These are phyloP conservation scores for Elymnias hypermnestra DNA, from an alignment of 1,140 invertebrate genomes.

Conservation along the genomic window DNA sequence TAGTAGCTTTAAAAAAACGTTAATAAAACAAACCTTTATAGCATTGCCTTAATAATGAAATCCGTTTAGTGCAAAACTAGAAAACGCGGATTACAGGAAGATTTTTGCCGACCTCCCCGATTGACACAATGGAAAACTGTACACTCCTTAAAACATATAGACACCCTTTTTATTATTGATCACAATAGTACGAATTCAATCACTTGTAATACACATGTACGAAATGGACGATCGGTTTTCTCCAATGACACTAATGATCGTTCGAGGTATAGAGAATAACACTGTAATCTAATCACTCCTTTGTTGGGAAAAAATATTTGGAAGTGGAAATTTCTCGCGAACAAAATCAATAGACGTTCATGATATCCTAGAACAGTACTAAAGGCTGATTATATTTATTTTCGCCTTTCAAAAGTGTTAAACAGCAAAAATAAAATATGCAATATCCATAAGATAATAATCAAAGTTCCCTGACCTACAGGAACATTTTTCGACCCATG, in stretches of 20 bases:
- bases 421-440: no score
- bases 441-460: no score
- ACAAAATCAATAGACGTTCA: slow-evolving; percentile 52
- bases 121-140: slow-evolving; percentile 37
- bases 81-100: slow-evolving; percentile 38
- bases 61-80: slow-evolving; percentile 14
- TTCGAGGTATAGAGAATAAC: slow-evolving; percentile 38
- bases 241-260: slow-evolving; percentile 56
- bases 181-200: slow-evolving; percentile 26
- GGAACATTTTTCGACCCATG: no score
- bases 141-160: slow-evolving; percentile 31
- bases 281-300: slow-evolving; percentile 41
- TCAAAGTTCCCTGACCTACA: no score
- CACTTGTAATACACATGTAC: slow-evolving; percentile 46
- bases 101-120: slow-evolving; percentile 34
- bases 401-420: no score
- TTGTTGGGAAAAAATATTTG: slow-evolving; percentile 35
- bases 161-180: slow-evolving; percentile 23
- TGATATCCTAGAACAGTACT: no score
- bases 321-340: slow-evolving; percentile 41
- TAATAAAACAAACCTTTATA: slow-evolving; percentile 60
- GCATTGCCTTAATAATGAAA: slow-evolving; percentile 54
- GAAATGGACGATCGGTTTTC: slow-evolving; percentile 59
- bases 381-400: neutral
- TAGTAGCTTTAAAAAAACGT: neutral